Base-by-base conservation (phyloP, 2,113 vertebrate species). In the Aspiorhynchus laticeps region DNA sequence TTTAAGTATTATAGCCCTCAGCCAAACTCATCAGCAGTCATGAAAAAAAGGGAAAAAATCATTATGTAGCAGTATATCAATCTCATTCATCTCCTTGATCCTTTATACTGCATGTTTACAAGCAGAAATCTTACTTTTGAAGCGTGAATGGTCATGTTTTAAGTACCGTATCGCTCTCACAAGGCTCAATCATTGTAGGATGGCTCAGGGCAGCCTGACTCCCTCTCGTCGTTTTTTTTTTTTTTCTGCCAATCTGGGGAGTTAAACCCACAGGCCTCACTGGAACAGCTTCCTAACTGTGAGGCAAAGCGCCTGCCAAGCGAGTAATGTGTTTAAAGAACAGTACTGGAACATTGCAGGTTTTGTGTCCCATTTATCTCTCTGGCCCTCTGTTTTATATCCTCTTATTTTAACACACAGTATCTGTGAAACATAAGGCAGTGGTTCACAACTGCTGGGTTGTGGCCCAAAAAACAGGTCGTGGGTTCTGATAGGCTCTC, bases 311-410 rank as follows among this genome's bases (percentile, higher is more conserved):
- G 6, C 41, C 63, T 83, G 80, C 80, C 63, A 69, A 83, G 80
- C 43, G 43, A 43, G 26, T 83, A 83, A 83, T 48, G 80, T 83
- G 80, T 51, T 69, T 83, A 83, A 83, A 69, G 80, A 83, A 69
- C 63, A 67, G 63, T 26, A 33, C 63, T 83, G 41, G 80, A 83
- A 83, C 63, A 83, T 83, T 17, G 28, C 63, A 83, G 80, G 43
- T 48, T 83, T 83, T 83, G 51, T 83, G 26, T 48, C 80, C 80
- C 26, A 83, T 69, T 83, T 83, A 48, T 69, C 80, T 83, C 41
- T 48, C 43, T 69, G 80, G 26, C 28, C 80, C 43, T 82, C 26
- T 69, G 80, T 48, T 83, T 83, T 48, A 67, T 65, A 83, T 46
- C 15, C 61, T 83, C 61, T 69, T 83, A 69, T 69, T 83, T 83